Conservation (phyloP, 2,113 vertebrate genomes). For the Cinclus cinclus region DNA sequence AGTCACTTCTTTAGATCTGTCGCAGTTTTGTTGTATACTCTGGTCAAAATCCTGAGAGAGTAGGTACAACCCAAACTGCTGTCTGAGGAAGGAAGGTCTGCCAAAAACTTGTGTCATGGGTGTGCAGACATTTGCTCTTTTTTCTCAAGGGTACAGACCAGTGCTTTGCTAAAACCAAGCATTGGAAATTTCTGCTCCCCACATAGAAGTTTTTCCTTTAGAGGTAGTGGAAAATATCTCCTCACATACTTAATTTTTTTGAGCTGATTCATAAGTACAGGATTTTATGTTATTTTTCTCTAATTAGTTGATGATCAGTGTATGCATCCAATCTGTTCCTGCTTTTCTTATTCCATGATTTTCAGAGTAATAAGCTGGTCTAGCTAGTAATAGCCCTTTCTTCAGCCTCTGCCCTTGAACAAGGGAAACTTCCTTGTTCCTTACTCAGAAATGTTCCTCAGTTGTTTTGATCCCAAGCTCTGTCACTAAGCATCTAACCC, state of each 20-base stretch:
- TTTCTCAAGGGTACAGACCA: background rate
- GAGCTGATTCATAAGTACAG: background rate
- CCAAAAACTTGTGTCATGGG: background rate
- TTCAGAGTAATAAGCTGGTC: background rate
- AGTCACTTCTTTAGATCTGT: background rate
- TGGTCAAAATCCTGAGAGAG: background rate
- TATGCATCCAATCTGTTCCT: background rate
- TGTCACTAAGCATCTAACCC: background rate
- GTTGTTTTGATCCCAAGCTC: background rate
- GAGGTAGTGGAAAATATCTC: background rate
- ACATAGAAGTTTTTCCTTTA: background rate
- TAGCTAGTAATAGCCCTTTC: background rate
- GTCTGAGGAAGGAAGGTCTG: background rate
- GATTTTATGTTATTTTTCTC: background rate
- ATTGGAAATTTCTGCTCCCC: background rate
- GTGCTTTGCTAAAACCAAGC: background rate
- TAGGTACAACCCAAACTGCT: background rate
- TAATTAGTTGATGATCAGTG: background rate
- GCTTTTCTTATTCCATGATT: background rate
- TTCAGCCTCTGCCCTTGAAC: background rate
- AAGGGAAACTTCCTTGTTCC: background rate
- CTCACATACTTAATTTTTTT: background rate
- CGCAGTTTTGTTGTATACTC: background rate
- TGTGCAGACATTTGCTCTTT: conserved; percentile 8
- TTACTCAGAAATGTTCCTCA: background rate